Evolutionary conservation across 2,888 invertebrate genomes (phyloP).

Genomic region (Molorchus minor): DNA sequence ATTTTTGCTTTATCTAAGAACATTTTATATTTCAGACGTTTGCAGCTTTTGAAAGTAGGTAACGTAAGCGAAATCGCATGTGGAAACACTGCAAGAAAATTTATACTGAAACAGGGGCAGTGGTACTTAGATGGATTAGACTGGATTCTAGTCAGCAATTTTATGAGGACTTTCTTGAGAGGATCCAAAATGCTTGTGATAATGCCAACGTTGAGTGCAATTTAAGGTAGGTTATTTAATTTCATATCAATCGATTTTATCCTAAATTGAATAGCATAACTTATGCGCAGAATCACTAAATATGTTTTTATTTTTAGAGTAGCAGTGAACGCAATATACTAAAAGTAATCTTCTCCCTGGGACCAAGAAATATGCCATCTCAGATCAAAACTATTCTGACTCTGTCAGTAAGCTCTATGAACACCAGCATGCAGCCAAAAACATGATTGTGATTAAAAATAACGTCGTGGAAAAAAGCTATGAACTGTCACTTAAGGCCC

Average conservation of each 20-base stretch:
- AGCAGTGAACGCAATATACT: conserved; percentile 41
- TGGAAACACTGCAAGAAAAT: conserved; percentile 45
- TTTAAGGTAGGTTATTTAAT: conserved; percentile 39
- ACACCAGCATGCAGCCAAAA: conserved; percentile 17
- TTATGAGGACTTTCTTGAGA: conserved; percentile 52
- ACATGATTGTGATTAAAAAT: conserved; percentile 42
- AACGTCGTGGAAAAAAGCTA: conserved; percentile 64
- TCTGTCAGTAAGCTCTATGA: conserved; percentile 48
- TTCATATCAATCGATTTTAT: too few relatives aligned
- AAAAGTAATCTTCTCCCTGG: conserved; percentile 51
- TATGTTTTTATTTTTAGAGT: conserved; percentile 22
- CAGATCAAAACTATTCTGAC: conserved; percentile 54
- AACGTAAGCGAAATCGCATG: conserved; percentile 19
- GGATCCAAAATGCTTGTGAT: conserved; percentile 45
- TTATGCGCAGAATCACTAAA: neutral
- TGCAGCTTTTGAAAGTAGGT: conserved; percentile 38
- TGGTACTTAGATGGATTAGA: conserved; percentile 62
- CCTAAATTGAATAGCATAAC: too few relatives aligned
- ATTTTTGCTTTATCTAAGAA: neutral
- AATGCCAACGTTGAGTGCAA: conserved; percentile 44
- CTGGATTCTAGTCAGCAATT: conserved; percentile 50
- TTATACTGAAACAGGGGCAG: conserved; percentile 50
- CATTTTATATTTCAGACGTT: conserved; percentile 41
- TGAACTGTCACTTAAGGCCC: conserved; percentile 68
- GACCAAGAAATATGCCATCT: conserved; percentile 52